These are phyloP conservation scores for Plagodis dolabraria DNA, from an alignment of 2,888 invertebrate genomes.

Conservation along the genomic window DNA sequence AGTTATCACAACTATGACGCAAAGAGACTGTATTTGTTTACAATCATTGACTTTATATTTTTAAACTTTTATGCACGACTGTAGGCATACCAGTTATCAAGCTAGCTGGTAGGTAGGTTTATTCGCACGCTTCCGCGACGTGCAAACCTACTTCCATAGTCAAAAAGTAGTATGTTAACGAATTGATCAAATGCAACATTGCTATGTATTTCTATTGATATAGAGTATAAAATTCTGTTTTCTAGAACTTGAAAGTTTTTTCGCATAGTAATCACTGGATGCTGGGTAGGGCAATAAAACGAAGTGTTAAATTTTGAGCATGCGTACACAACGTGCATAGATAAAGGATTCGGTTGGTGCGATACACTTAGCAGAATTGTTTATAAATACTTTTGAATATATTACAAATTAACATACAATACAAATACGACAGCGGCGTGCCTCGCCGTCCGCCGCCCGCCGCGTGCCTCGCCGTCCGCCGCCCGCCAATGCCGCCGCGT, in stretches of 20 bases:
- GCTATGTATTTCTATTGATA: background rate
- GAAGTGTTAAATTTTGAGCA: constrained; percentile 11
- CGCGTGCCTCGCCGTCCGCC: no score
- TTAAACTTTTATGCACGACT: constrained; percentile 15
- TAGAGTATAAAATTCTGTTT: constrained; percentile 8
- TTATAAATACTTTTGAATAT: no score
- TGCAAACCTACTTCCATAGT: constrained; percentile 10
- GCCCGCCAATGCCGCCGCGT: no score
- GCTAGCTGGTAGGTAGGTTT: background rate
- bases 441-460: no score
- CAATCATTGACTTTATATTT: constrained; percentile 9
- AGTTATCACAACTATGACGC: constrained; percentile 42
- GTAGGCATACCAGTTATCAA: constrained; percentile 7
- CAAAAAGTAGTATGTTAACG: constrained; percentile 4
- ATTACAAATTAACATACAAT: no score
- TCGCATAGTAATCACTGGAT: constrained; percentile 2
- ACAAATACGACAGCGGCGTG: no score
- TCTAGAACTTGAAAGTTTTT: constrained; percentile 12
- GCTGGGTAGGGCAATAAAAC: background rate
- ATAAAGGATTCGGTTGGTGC: no score
- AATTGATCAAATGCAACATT: background rate
- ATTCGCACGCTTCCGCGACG: constrained; percentile 26
- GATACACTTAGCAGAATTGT: no score
- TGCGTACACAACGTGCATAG: constrained; percentile 8
- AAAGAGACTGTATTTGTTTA: constrained; percentile 39